Evolutionary conservation across 2,797 vertebrate species (phyloP).

Genomic region (Choloepus didactylus): DNA sequence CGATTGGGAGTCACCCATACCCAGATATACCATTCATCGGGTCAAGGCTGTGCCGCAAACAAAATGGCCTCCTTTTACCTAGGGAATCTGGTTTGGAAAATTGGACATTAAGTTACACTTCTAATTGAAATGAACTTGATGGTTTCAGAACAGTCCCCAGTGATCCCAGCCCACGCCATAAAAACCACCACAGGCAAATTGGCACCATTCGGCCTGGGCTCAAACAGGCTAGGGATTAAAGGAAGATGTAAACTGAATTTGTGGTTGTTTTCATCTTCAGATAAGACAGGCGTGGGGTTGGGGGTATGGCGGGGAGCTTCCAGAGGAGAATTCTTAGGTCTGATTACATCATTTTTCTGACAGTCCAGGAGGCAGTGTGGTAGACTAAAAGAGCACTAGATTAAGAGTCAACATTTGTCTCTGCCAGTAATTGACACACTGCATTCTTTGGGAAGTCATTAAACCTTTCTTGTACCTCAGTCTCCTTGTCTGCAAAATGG

Average conservation of each 20-base stretch:
- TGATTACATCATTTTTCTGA: conserved; percentile 66
- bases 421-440: not conserved
- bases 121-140: conserved; percentile 87
- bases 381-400: not conserved
- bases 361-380: conserved; percentile 1
- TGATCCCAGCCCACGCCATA: conserved; percentile 83
- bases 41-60: conserved; percentile 63
- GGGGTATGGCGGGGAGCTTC: conserved; percentile 60
- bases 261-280: conserved; percentile 80
- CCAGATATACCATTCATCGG: conserved; percentile 38
- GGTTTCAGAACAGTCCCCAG: conserved; percentile 85
- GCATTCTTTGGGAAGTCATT: not conserved
- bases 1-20: conserved; percentile 27
- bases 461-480: not conserved
- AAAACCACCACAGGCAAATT: conserved; percentile 86
- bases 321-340: conserved; percentile 69
- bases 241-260: conserved; percentile 80
- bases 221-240: conserved; percentile 78
- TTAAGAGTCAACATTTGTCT: conserved; percentile 38
- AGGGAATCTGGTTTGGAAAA: conserved; percentile 81
- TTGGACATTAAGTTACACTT: conserved; percentile 83
- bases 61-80: conserved; percentile 74
- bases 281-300: conserved; percentile 43
- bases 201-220: conserved; percentile 80
- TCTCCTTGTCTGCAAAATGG: conserved; percentile 51